phyloP scores from a whole-genome alignment of 2,113 vertebrate genomes.

The Saguinus imperator region DNA sequence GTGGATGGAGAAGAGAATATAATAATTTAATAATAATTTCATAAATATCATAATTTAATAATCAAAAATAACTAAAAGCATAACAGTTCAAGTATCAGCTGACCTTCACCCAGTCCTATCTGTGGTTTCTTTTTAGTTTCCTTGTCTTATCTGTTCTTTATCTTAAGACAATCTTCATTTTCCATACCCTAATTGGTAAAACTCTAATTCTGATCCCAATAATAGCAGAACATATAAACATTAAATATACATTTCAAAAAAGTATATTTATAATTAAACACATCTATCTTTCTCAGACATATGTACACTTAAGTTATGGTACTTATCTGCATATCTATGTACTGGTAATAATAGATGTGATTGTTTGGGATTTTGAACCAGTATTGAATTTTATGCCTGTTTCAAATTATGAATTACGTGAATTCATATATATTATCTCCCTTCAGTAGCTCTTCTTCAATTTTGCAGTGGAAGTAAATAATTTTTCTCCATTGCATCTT shows the following conservation, averaged over 20 bases:
- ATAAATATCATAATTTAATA: not conserved
- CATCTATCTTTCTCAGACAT: not conserved
- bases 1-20: not conserved
- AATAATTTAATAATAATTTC: not conserved
- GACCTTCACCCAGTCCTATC: not conserved
- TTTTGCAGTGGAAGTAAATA: not conserved
- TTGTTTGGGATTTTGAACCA: conserved; percentile 27
- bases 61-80: conserved; percentile 1
- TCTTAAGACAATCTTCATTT: not conserved
- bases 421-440: not conserved
- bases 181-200: not conserved
- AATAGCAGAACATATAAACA: not conserved
- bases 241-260: conserved; percentile 19
- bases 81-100: not conserved
- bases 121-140: not conserved
- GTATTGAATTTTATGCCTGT: not conserved
- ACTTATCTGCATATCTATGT: not conserved
- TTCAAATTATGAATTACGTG: not conserved
- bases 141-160: not conserved
- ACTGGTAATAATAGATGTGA: not conserved
- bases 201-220: not conserved
- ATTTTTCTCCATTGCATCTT: not conserved
- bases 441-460: not conserved
- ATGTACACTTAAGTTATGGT: not conserved
- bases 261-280: not conserved